Evolutionary conservation across 2,797 vertebrate genomes (phyloP).

Genomic region (Sebastes taczanowskii): DNA sequence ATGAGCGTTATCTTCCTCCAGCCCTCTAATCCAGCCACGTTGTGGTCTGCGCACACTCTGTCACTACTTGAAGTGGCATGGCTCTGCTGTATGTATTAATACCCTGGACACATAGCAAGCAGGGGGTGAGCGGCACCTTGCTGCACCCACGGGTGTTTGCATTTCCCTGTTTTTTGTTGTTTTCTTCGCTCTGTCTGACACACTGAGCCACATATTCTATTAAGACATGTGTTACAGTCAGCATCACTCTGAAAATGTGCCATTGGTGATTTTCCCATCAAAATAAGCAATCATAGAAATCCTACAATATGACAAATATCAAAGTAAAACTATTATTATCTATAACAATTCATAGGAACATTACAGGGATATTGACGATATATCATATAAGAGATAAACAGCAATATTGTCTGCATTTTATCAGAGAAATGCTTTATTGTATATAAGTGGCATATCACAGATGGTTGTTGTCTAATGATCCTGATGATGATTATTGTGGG

Average conservation of each 20-base stretch:
- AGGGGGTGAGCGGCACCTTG: constrained; percentile 23
- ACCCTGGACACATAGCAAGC: constrained; percentile 37
- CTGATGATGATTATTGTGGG: constrained; percentile 68
- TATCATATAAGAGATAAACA: background rate
- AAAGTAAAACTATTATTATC: background rate
- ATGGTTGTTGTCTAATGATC: constrained; percentile 62
- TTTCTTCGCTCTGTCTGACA: background rate
- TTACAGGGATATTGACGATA: background rate
- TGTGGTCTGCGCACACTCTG: constrained; percentile 13
- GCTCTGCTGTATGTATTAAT: constrained; percentile 62
- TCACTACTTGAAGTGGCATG: constrained; percentile 6
- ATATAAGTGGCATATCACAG: constrained; percentile 1
- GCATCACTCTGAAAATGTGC: background rate
- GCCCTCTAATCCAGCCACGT: constrained; percentile 8
- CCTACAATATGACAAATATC: background rate
- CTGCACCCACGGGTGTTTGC: background rate
- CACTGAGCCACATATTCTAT: background rate
- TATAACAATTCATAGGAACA: background rate
- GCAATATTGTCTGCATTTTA: background rate
- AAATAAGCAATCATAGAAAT: background rate
- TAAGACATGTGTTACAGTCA: background rate
- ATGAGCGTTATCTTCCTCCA: constrained; percentile 5
- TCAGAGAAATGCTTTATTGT: background rate
- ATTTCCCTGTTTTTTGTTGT: background rate
- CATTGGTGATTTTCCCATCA: background rate